Percentiles rank a stretch among this genome's conserved stretches.
Evolutionary conservation across 1,140 invertebrate species (phyloP).

Genomic region (Lepeophtheirus salmonis): DNA sequence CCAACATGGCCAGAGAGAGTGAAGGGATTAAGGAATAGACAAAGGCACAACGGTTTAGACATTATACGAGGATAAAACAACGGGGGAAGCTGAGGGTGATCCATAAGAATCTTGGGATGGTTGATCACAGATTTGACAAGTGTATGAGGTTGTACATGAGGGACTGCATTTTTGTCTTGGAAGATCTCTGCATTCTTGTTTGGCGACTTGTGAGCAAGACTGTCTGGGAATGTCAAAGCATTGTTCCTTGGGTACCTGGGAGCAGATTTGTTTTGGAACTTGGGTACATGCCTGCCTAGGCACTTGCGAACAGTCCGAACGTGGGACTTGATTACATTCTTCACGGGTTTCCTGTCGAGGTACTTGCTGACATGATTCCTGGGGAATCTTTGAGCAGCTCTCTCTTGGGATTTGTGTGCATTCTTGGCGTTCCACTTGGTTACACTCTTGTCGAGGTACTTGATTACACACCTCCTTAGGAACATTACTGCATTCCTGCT

Average conservation of each 20-base stretch:
- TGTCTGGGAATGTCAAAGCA: constrained; percentile 8
- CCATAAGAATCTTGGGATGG: constrained; percentile 12
- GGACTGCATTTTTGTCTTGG: constrained; percentile 15
- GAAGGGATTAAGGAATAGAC: neutral
- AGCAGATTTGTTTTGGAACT: constrained; percentile 5
- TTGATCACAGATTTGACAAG: constrained; percentile 16
- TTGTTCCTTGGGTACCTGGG: constrained; percentile 1
- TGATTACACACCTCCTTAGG: constrained; percentile 7
- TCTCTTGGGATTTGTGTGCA: constrained; percentile 7
- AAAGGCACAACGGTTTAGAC: neutral
- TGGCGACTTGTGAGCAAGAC: neutral
- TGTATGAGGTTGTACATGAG: constrained; percentile 11
- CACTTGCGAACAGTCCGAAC: constrained; percentile 9
- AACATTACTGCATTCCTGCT: constrained; percentile 5
- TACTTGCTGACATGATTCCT: constrained; percentile 5
- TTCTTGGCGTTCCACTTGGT: constrained; percentile 1
- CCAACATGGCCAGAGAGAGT: neutral
- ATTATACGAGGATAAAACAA: neutral
- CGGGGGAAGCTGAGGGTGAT: neutral
- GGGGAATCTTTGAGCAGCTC: neutral
- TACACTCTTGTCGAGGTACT: constrained; percentile 11
- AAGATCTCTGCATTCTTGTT: constrained; percentile 11
- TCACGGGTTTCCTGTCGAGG: constrained; percentile 8
- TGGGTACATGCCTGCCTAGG: constrained; percentile 4
- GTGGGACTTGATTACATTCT: constrained; percentile 13